A percentile compares a stretch with the other conserved stretches of the same genome.
phyloP scores from a whole-genome alignment of 1,140 invertebrate genomes.

The Drosophila parvula region DNA sequence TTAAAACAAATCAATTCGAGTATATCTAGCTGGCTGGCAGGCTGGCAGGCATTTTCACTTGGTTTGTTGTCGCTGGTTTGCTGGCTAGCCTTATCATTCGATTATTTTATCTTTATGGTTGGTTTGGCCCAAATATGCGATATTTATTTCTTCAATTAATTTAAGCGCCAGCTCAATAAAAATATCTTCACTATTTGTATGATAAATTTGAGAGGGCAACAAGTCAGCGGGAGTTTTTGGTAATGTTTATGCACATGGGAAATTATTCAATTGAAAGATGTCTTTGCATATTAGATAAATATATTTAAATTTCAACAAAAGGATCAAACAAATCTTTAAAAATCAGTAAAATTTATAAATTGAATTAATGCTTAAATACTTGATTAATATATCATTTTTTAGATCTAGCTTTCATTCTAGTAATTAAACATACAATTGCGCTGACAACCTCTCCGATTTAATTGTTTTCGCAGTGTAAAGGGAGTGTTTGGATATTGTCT shows the following conservation, averaged over 20 bases:
- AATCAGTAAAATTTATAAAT: no score
- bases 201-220: background rate
- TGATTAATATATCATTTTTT: no score
- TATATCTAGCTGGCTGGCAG: constrained; percentile 2
- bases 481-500: constrained; percentile 29
- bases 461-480: background rate
- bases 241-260: background rate
- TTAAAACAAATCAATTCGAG: constrained; percentile 15
- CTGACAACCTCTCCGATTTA: background rate
- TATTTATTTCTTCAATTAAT: constrained; percentile 61
- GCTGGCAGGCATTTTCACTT: constrained; percentile 3
- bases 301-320: background rate
- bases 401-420: no score
- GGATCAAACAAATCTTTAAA: no score
- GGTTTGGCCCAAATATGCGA: constrained; percentile 31
- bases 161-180: constrained; percentile 48
- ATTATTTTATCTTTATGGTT: constrained; percentile 52
- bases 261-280: background rate
- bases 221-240: background rate
- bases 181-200: constrained; percentile 22
- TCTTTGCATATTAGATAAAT: background rate
- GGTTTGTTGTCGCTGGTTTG: constrained; percentile 13
- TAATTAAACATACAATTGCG: background rate
- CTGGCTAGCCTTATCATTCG: constrained; percentile 40
- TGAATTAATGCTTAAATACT: no score